Conservation (phyloP, 2,113 vertebrate genomes). For the Cinclus cinclus region DNA sequence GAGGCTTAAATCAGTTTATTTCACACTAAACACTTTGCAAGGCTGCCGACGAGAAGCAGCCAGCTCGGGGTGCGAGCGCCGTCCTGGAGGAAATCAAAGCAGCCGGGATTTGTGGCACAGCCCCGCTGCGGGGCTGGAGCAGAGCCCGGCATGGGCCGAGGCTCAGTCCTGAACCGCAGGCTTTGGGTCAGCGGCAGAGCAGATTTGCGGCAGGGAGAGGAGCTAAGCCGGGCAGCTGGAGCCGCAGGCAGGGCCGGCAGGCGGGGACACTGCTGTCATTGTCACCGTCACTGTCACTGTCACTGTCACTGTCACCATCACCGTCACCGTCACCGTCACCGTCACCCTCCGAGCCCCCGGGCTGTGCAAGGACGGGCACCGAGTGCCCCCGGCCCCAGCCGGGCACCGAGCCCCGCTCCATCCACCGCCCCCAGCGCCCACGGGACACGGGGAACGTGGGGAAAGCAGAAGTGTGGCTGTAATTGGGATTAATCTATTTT, state of each 20-base stretch:
- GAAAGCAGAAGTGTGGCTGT: slow-evolving; percentile 57
- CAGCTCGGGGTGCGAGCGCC: not conserved
- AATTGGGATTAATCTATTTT: slow-evolving; percentile 75
- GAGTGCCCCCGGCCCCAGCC: not conserved
- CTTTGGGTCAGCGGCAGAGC: fast-evolving
- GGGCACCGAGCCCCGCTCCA: not conserved
- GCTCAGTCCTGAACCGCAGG: fast-evolving
- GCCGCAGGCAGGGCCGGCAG: not conserved
- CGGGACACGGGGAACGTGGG: slow-evolving; percentile 38
- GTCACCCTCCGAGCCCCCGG: not conserved
- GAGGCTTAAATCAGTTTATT: not conserved
- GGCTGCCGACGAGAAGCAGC: fast-evolving
- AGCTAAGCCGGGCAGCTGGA: not conserved
- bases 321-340: fast-evolving
- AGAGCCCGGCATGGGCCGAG: not conserved
- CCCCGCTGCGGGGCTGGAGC: no score
- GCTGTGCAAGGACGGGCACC: not conserved
- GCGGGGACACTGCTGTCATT: not conserved
- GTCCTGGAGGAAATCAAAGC: not conserved
- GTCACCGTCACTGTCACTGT: fast-evolving
- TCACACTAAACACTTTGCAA: not conserved
- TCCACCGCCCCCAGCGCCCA: not conserved
- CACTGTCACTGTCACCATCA: not conserved
- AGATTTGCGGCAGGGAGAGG: not conserved
- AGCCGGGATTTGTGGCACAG: not conserved